Base-by-base conservation (phyloP, 2,113 vertebrate genomes). In the Sigmodon hispidus region DNA sequence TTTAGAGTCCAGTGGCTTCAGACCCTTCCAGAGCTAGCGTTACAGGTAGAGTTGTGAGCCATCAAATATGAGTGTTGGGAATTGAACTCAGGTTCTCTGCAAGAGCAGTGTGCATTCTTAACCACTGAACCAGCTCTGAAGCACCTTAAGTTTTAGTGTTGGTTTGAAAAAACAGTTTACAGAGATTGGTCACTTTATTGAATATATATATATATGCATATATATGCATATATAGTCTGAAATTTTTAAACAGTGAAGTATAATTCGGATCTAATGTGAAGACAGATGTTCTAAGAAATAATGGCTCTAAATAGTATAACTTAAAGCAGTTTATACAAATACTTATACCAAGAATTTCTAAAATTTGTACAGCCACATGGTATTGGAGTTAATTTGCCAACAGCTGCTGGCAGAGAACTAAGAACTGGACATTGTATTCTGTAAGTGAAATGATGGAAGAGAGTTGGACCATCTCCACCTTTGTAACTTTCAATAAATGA, bases 401-500 rank as follows among this genome's bases (percentile, higher is more conserved):
- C 69, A 92, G 61, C 65, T 75, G 59, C 59, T 61, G 67, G 22
- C 85, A 65, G 73, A 93, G 70, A 90, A 55, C 22, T 57, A 86
- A 73, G 61, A 91, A 55, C 63, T 88, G 36, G 43, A 87, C 59
- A 76, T 55, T 90, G 3, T 92, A 89, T 95, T 84, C 57, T 36
- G n/a, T 95, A 67, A 89, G 34, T 96, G 84, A 93, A 96, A 86
- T 94, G 57, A 92, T 76, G 59, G 83, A 61, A 90, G 88, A 94
- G 61, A 95, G 91, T 45, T 84, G n/a, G 69, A 91, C 86, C 80
- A 72, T 52, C 67, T 65, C 69, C 91, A 95, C 16, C 50, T 67
- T 93, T 96, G 88, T 95, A 87, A 95, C 87, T 81, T 97, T 94
- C 94, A 89, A 80, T 87, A 95, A 94, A 92, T 92, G 96, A 65